Conservation (phyloP, 2,888 invertebrate genomes). For the Caenorhabditis becei region DNA sequence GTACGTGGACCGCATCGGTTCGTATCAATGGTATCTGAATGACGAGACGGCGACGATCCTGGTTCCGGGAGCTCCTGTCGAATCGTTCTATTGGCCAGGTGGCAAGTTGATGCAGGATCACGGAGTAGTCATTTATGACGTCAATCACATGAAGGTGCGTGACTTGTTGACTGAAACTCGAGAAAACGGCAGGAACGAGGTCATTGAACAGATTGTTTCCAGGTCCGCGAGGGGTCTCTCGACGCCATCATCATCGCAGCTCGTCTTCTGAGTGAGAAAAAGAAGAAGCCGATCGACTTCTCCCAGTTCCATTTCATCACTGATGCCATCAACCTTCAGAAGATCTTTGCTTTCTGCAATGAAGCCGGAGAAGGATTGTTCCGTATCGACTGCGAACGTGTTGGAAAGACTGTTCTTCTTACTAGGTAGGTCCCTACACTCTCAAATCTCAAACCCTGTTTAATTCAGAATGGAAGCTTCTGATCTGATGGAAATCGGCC, state of each 20-base stretch:
- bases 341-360: constrained; percentile 81
- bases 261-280: constrained; percentile 72
- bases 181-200: constrained; percentile 1
- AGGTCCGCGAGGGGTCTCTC: constrained; percentile 76
- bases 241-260: constrained; percentile 80
- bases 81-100: constrained; percentile 80
- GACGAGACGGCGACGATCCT: constrained; percentile 79
- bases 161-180: constrained; percentile 43
- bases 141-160: constrained; percentile 76
- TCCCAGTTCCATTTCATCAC: constrained; percentile 81
- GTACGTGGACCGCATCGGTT: constrained; percentile 78
- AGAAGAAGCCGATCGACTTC: constrained; percentile 80
- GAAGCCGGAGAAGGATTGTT: constrained; percentile 81
- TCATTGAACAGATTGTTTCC: constrained; percentile 13
- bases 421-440: constrained; percentile 65
- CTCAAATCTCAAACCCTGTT: not conserved
- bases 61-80: constrained; percentile 79
- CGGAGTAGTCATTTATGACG: constrained; percentile 81
- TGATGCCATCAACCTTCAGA: constrained; percentile 81
- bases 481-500: constrained; percentile 80
- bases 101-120: constrained; percentile 79
- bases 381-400: constrained; percentile 81
- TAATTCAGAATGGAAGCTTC: constrained; percentile 78
- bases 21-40: constrained; percentile 81
- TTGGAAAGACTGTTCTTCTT: constrained; percentile 80